A percentile compares a stretch with the other conserved stretches of the same genome.
These are phyloP conservation scores for Tychaedon coryphoeus DNA, from an alignment of 2,113 vertebrate genomes.

Conservation along the genomic window DNA sequence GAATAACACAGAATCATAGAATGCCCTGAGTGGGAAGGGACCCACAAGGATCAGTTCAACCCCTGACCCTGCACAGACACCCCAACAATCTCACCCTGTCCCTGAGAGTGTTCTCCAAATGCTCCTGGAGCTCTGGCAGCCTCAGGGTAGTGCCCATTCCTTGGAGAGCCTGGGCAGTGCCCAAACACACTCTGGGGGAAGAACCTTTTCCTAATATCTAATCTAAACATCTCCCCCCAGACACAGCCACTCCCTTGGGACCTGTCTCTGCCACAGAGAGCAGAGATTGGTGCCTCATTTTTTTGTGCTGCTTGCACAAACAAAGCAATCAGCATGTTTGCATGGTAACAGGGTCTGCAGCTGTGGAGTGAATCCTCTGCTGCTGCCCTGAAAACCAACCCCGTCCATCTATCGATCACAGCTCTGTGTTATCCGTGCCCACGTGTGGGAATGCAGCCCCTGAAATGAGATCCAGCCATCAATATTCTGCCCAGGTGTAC, in stretches of 20 bases:
- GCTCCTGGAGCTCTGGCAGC: not conserved
- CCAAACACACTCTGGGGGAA: not conserved
- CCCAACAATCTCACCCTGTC: not conserved
- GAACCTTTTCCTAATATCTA: not conserved
- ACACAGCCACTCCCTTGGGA: not conserved
- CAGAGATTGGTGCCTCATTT: not conserved
- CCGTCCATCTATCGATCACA: not conserved
- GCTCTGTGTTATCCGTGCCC: not conserved
- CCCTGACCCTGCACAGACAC: not conserved
- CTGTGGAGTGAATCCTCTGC: not conserved
- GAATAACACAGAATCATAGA: accelerated
- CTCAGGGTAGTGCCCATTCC: accelerated
- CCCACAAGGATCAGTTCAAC: not conserved
- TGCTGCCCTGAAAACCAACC: not conserved
- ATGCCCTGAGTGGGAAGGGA: not conserved
- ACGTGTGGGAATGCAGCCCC: not conserved
- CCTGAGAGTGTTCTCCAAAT: accelerated
- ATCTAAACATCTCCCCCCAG: not conserved
- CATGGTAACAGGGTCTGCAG: not conserved
- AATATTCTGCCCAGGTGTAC: not conserved
- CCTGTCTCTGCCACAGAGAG: not conserved
- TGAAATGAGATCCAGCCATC: not conserved
- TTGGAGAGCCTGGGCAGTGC: not conserved
- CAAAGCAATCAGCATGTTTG: not conserved
- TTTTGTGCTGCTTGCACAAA: not conserved